Base-by-base conservation (phyloP, 2,888 invertebrate genomes). In the Dicyrtoma fusca region DNA sequence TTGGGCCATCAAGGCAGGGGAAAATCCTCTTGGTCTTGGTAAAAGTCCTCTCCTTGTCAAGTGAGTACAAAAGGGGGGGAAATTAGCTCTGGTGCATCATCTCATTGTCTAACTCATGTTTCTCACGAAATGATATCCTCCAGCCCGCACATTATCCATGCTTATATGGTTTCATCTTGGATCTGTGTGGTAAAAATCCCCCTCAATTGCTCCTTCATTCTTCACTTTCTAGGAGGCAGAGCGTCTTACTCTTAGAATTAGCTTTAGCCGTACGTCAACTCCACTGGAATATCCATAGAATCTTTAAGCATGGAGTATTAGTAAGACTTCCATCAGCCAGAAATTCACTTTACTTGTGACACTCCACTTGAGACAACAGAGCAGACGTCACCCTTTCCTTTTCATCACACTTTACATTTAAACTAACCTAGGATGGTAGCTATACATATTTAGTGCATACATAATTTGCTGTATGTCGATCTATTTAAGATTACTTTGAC, bases 91-190 rank as follows among this genome's bases (percentile, higher is more conserved):
- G 72, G 64, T 72, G 63, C 69, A 74, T 74, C 72, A 72, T 74
- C 74, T 74, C 71, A 74, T 74, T 74, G 74, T 74, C 74, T 74
- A 69, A 72, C 65, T 72, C 72, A 69, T 72, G 72, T 72, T 74
- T 74, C 74, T 74, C 74, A 74, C 74, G 74, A 74, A 74, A 69
- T 69, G 72, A 72, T 70, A 63, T 53, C 69, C 69, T 69, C 59
- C 59, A 61, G 57, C 69, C 61, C 57, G 61, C 59, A 69, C 69
- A 69, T 65, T 65, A 65, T 51, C 49, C 65, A 65, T 51, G 51
- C 65, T 51, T 65, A 49, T 51, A 65, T 65, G 65, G 65, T 26
- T 65, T 51, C 65, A 23, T 44, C n/a, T 34, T 34, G n/a, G 17
- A 49, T 49, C 17, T 49, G 49, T 49, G 49, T 49, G 49, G 21